These are phyloP conservation scores for Scomberomorus guttatus DNA, from an alignment of 2,797 vertebrate genomes.

Conservation along the genomic window DNA sequence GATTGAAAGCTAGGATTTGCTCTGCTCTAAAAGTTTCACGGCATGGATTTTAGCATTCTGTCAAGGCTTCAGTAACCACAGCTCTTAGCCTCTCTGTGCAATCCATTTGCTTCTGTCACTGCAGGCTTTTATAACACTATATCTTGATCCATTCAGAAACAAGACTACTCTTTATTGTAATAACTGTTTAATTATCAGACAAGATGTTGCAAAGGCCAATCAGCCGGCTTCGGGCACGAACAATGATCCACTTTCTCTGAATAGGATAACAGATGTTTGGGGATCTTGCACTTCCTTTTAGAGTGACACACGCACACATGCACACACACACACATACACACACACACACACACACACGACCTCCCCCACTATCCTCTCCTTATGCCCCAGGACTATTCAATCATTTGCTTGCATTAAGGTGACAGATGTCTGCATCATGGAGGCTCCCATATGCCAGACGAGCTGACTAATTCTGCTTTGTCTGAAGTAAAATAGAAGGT, in stretches of 20 bases:
- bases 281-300: conserved; percentile 54
- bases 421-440: conserved; percentile 66
- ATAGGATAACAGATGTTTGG: conserved; percentile 75
- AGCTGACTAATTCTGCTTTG: conserved; percentile 21
- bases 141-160: conserved; percentile 41
- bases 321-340: conserved; percentile 12
- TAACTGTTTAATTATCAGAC: conserved; percentile 55
- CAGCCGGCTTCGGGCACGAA: conserved; percentile 32
- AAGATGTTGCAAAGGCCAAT: conserved; percentile 54
- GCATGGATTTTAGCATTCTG: conserved; percentile 42
- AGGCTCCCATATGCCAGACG: conserved; percentile 29
- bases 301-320: conserved; percentile 22
- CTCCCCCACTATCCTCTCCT: conserved; percentile 35
- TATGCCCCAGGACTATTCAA: conserved; percentile 50
- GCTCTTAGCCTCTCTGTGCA: conserved; percentile 46
- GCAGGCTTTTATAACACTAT: conserved; percentile 36
- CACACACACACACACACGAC: conserved; percentile 20
- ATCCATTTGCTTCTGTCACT: conserved; percentile 58
- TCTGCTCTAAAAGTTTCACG: conserved; percentile 61
- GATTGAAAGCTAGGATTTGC: conserved; percentile 51
- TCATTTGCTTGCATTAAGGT: conserved; percentile 64
- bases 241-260: conserved; percentile 53
- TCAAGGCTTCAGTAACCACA: conserved; percentile 46
- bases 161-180: conserved; percentile 54
- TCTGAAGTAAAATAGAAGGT: conserved; percentile 29